These are phyloP conservation scores for Entomobrya multifasciata DNA, from an alignment of 2,888 invertebrate genomes.

Conservation along the genomic window DNA sequence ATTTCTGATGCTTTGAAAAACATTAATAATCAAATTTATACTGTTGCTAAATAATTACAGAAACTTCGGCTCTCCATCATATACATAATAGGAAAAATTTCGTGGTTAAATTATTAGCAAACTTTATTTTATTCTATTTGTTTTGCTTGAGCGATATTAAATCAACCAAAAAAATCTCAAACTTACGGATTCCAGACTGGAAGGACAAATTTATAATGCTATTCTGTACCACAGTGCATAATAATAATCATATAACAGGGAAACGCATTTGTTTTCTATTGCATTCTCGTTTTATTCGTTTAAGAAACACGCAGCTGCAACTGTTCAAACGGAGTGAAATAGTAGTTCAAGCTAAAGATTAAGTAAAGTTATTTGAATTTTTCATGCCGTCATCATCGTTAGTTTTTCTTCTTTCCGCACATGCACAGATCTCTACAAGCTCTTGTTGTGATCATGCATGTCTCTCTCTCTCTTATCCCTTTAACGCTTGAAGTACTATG, in stretches of 20 bases:
- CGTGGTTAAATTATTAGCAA: too few relatives aligned
- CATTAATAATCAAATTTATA: too few relatives aligned
- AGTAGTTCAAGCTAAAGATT: constrained; percentile 58
- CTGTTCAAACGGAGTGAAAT: constrained; percentile 43
- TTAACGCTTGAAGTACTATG: constrained; percentile 43
- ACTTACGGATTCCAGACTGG: too few relatives aligned
- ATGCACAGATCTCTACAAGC: neutral
- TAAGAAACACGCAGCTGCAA: constrained; percentile 36
- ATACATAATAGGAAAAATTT: too few relatives aligned
- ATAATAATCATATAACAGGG: constrained; percentile 26
- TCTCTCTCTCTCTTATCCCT: neutral
- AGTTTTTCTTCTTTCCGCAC: constrained; percentile 9
- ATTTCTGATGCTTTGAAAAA: too few relatives aligned
- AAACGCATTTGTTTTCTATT: constrained; percentile 60
- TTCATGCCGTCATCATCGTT: constrained; percentile 57
- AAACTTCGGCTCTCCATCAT: too few relatives aligned
- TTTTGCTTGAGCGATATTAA: too few relatives aligned
- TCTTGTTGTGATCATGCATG: neutral
- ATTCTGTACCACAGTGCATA: constrained; percentile 4
- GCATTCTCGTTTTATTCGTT: constrained; percentile 19
- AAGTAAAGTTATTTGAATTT: constrained; percentile 62
- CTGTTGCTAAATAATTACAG: too few relatives aligned
- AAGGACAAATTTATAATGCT: too few relatives aligned
- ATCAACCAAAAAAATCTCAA: too few relatives aligned
- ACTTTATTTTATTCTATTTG: too few relatives aligned